These are phyloP conservation scores for Melierax canorus DNA, from an alignment of 2,113 vertebrate genomes.

Conservation along the genomic window DNA sequence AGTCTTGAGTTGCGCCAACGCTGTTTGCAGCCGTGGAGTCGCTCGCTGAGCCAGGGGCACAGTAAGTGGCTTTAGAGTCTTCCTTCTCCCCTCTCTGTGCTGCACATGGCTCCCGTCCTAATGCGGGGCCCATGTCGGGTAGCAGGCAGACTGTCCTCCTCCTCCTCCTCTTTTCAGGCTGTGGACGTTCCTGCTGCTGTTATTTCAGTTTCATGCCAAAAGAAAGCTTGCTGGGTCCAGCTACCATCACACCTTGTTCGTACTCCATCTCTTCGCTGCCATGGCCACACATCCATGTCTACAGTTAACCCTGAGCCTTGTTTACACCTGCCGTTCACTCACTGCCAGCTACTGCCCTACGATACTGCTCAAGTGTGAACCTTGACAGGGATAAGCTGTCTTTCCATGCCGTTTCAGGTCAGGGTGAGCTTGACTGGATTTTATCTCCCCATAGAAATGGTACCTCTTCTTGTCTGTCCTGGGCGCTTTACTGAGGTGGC, in stretches of 20 bases:
- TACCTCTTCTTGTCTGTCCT: not conserved
- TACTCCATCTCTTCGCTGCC: not conserved
- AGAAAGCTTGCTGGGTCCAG: not conserved
- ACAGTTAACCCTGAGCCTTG: not conserved
- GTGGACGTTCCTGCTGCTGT: not conserved
- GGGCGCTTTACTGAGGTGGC: not conserved
- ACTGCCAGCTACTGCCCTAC: not conserved
- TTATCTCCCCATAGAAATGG: not conserved
- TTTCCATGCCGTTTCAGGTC: not conserved
- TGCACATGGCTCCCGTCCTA: not conserved
- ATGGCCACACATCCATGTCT: accelerated
- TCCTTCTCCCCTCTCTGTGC: not conserved
- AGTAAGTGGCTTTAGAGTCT: not conserved
- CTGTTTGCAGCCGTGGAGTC: not conserved
- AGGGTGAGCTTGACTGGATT: not conserved
- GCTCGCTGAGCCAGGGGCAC: accelerated
- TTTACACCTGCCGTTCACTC: not conserved
- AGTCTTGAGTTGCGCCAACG: not conserved
- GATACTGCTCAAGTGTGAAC: not conserved
- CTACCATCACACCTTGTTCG: not conserved
- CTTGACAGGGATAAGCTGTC: not conserved
- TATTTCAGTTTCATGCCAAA: not conserved
- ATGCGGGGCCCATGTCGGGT: too few relatives aligned
- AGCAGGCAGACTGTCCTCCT: not conserved
- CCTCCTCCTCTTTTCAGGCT: not conserved